Base-by-base conservation (phyloP, 2,888 invertebrate species). In the Cryptocheilus praepositus region DNA sequence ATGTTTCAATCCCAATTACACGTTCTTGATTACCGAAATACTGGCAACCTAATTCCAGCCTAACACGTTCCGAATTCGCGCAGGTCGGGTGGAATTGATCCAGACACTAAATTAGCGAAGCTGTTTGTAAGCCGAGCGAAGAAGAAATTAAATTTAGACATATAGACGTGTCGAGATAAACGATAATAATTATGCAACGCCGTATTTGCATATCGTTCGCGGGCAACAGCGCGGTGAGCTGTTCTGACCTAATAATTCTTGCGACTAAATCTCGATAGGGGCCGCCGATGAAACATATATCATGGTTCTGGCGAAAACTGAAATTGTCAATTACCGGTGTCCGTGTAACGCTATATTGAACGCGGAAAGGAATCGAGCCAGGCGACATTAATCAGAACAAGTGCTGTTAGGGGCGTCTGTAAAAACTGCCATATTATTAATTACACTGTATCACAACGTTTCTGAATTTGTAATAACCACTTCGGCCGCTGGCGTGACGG, bases 241-340 rank as follows among this genome's bases (percentile, higher is more conserved):
- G 36, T 11, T 36, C 25, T 66, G 62, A 56, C 63, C 63, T 51
- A 66, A 66, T 21, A 36, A 8, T 43, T 55, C 55, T 22, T n/a
- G 49, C 15, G 28, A 66, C 62, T 66, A 56, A 15, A 36, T 52
- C 22, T 15, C 19, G 0, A 46, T 61, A 62, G 54, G 56, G 66
- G 62, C 16, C 54, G 65, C 16, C 28, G 44, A 19, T 44, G 56
- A 66, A 49, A 65, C 61, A 25, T 49, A 43, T 65, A 49, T 61
- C 54, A 64, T 54, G 61, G 61, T 64, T 64, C 53, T 54, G 36
- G 53, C 53, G 61, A 64, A 64, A 65, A 65, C 61, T 36, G 54
- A 49, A 65, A 65, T 61, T 49, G 61, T 49, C 22, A 43, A 62
- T 54, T 53, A 36, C 28, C 21, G 22, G 19, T 21, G 62, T 43